Percentiles rank a stretch among this genome's conserved stretches.
Evolutionary conservation across 2,113 vertebrate genomes (phyloP).

Genomic region (Callaeas wilsoni): DNA sequence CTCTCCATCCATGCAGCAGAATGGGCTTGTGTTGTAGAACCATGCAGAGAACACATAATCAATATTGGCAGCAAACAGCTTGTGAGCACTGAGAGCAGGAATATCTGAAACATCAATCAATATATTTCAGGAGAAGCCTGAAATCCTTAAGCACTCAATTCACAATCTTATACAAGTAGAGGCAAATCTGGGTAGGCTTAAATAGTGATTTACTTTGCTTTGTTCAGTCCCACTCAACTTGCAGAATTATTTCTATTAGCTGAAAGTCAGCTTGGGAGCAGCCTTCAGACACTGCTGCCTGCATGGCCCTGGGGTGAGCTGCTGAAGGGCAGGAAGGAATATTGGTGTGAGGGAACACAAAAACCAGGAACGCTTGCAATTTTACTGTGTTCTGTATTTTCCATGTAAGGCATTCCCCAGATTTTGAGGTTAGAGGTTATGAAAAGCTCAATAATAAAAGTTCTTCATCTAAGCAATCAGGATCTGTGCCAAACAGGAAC

Average conservation of each 20-base stretch:
- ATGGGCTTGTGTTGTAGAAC: not conserved
- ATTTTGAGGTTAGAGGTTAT: constrained; percentile 57
- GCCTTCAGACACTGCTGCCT: not conserved
- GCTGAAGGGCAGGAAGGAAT: not conserved
- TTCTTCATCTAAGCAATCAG: constrained; percentile 21
- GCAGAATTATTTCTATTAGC: not conserved
- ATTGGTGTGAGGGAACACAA: not conserved
- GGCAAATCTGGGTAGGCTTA: not conserved
- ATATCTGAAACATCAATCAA: not conserved
- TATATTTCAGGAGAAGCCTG: not conserved
- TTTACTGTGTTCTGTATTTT: constrained; percentile 15
- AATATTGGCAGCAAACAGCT: not conserved
- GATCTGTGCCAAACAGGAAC: constrained; percentile 11
- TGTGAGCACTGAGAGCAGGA: not conserved
- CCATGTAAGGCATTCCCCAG: constrained; percentile 32
- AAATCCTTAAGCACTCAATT: not conserved
- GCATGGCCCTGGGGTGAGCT: not conserved
- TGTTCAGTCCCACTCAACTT: not conserved
- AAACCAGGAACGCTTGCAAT: not conserved
- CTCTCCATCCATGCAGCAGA: not conserved
- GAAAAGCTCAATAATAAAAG: constrained; percentile 45
- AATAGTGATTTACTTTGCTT: not conserved
- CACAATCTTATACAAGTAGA: not conserved
- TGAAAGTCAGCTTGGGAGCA: not conserved
- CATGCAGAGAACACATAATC: not conserved